Conservation (phyloP, 2,797 vertebrate species). For the Cryptoblepharus egeriae region DNA sequence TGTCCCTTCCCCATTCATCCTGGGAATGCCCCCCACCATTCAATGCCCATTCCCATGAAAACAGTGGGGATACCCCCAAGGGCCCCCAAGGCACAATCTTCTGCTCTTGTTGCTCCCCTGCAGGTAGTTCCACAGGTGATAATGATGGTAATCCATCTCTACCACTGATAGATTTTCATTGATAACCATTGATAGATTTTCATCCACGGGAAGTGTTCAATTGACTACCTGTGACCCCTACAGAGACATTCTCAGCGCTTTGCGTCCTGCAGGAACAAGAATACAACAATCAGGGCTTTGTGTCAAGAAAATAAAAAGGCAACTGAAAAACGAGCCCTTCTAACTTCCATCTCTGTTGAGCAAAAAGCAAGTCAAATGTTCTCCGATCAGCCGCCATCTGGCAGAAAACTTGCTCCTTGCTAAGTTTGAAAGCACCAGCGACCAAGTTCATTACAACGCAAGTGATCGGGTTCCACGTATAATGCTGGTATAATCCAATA, state of each 20-base stretch:
- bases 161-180: no score
- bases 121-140: no score
- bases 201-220: not conserved
- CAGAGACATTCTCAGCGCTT: not conserved
- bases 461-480: conserved; percentile 54
- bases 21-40: no score
- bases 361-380: conserved; percentile 34
- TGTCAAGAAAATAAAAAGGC: not conserved
- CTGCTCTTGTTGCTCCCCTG: no score
- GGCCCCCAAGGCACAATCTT: no score
- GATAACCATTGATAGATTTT: not conserved
- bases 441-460: not conserved
- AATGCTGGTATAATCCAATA: conserved; percentile 55
- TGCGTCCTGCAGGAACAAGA: not conserved
- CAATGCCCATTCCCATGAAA: no score
- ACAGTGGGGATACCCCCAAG: no score
- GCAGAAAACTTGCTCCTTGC: conserved; percentile 7
- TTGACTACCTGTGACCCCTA: not conserved
- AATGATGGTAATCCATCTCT: no score
- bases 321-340: not conserved
- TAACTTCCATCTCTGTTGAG: not conserved
- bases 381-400: conserved; percentile 27
- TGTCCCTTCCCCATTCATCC: no score
- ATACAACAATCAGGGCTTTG: not conserved
- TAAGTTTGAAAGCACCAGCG: conserved; percentile 32